Conservation (phyloP, 2,888 invertebrate genomes). For the Melanophora roralis region DNA sequence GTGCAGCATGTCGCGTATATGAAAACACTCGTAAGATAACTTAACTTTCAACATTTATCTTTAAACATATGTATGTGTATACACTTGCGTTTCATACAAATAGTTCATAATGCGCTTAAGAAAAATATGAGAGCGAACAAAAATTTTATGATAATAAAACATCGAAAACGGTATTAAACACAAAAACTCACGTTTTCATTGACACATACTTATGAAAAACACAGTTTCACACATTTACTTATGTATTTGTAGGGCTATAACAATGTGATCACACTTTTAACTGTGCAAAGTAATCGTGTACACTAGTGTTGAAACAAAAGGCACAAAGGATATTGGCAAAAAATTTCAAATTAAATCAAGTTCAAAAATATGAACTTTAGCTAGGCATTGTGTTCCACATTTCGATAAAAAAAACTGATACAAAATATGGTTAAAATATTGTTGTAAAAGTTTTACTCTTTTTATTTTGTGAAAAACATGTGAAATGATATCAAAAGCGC, state of each 20-base stretch:
- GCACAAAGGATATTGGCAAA: too few relatives aligned
- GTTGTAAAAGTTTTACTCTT: too few relatives aligned
- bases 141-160: constrained; percentile 17
- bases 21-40: constrained; percentile 44
- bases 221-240: neutral
- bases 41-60: constrained; percentile 26
- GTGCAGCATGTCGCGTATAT: constrained; percentile 46
- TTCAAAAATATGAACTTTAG: too few relatives aligned
- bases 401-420: too few relatives aligned
- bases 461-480: too few relatives aligned
- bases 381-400: too few relatives aligned
- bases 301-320: neutral
- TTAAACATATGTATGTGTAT: constrained; percentile 7
- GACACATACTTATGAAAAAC: constrained; percentile 56
- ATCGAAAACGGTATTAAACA: constrained; percentile 56
- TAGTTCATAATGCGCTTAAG: constrained; percentile 51
- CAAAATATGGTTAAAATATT: too few relatives aligned
- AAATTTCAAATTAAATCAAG: too few relatives aligned
- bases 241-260: neutral
- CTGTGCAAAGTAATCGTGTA: neutral
- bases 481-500: too few relatives aligned
- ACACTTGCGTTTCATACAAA: constrained; percentile 30
- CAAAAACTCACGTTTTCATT: constrained; percentile 59
- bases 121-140: neutral
- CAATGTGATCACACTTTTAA: neutral